A percentile compares a stretch with the other conserved stretches of the same genome.
Conservation (phyloP, 2,888 invertebrate genomes). For the Apamea crenata region DNA sequence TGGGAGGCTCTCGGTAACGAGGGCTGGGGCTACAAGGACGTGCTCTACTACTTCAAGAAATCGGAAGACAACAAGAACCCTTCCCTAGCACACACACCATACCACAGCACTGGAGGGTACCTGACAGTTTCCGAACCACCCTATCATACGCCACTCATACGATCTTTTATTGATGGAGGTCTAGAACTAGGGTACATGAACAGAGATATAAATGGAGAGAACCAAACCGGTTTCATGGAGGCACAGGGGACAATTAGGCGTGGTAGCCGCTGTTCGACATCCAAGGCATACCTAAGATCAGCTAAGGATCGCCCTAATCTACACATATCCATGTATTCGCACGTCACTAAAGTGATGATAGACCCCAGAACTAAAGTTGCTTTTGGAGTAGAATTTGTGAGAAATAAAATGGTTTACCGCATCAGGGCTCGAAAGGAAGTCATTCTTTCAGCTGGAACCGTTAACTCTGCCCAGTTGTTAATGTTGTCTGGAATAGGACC, state of each 20-base stretch:
- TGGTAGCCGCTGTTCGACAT: constrained; percentile 96
- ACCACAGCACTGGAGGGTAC: constrained; percentile 95
- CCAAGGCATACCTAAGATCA: constrained; percentile 96
- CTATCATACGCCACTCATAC: constrained; percentile 95
- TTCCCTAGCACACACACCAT: constrained; percentile 94
- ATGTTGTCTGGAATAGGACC: constrained; percentile 98
- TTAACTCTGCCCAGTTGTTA: constrained; percentile 98
- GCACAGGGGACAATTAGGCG: constrained; percentile 95
- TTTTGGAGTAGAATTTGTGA: constrained; percentile 95
- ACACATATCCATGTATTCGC: constrained; percentile 95
- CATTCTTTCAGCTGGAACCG: constrained; percentile 96
- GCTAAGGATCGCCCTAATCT: constrained; percentile 95
- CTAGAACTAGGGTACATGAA: constrained; percentile 96
- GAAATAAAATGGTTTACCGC: constrained; percentile 93
- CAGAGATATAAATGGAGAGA: constrained; percentile 96
- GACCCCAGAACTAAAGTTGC: constrained; percentile 94
- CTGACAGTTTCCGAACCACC: constrained; percentile 96
- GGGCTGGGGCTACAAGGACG: constrained; percentile 96
- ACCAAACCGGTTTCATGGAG: constrained; percentile 97
- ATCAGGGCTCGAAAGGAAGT: constrained; percentile 96
- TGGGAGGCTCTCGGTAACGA: constrained; percentile 97
- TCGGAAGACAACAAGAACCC: constrained; percentile 97
- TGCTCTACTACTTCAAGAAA: constrained; percentile 96
- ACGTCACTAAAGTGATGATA: constrained; percentile 94
- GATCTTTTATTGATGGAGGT: constrained; percentile 95